These are phyloP conservation scores for Gonioctena quinquepunctata DNA, from an alignment of 1,140 invertebrate genomes.

Conservation along the genomic window DNA sequence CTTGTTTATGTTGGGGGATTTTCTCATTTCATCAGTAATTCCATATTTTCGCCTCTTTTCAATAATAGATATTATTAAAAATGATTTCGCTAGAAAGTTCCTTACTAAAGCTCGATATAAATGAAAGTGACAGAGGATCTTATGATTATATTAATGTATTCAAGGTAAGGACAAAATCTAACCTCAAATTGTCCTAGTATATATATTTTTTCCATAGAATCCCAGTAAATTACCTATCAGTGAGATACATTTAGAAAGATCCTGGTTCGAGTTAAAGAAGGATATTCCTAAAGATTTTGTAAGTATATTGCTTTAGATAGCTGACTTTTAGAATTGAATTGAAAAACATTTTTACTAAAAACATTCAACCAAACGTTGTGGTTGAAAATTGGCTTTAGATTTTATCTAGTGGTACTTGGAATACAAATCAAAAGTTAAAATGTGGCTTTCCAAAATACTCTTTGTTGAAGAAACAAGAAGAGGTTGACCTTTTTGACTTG, in stretches of 20 bases:
- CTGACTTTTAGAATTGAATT: too few relatives aligned
- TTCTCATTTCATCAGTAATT: too few relatives aligned
- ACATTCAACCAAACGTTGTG: slow-evolving; percentile 10
- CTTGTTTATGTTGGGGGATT: too few relatives aligned
- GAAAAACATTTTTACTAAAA: slow-evolving; percentile 6
- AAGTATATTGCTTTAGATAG: slow-evolving; percentile 21
- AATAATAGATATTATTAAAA: background rate
- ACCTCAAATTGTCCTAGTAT: background rate
- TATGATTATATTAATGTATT: background rate
- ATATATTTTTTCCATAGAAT: slow-evolving; percentile 38
- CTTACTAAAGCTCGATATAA: background rate
- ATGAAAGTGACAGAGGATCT: background rate
- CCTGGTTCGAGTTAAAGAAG: slow-evolving; percentile 31
- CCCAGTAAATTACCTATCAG: slow-evolving; percentile 46
- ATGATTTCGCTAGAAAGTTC: background rate
- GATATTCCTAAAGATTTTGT: slow-evolving; percentile 28
- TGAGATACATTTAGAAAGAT: slow-evolving; percentile 41
- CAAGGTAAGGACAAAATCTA: background rate
- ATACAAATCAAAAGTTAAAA: too few relatives aligned
- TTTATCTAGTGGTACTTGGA: too few relatives aligned
- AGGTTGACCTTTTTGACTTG: too few relatives aligned
- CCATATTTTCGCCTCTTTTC: background rate
- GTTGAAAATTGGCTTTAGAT: too few relatives aligned
- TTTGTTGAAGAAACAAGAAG: too few relatives aligned
- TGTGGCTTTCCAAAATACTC: too few relatives aligned